Evolutionary conservation across 1,140 invertebrate genomes (phyloP).

Genomic region (Drosophila parvula): DNA sequence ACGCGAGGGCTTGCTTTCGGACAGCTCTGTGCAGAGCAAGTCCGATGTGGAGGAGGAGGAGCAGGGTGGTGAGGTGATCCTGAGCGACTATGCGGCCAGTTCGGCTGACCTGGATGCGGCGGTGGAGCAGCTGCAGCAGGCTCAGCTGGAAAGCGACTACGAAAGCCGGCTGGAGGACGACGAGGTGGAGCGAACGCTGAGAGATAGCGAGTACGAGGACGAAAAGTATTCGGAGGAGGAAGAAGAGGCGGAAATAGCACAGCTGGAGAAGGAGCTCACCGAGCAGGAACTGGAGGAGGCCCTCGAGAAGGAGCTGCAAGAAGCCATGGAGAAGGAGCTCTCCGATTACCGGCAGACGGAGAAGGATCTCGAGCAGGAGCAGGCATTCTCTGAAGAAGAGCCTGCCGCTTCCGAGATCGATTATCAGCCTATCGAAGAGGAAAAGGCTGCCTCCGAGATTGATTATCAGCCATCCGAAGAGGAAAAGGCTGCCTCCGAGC

Average conservation of each 20-base stretch:
- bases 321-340: conserved; percentile 68
- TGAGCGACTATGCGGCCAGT: conserved; percentile 74
- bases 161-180: conserved; percentile 72
- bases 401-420: conserved; percentile 42
- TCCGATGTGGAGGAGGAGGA: conserved; percentile 82
- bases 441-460: conserved; percentile 43
- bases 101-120: conserved; percentile 71
- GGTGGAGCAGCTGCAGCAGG: conserved; percentile 62
- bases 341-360: conserved; percentile 60
- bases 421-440: conserved; percentile 35
- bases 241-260: conserved; percentile 41
- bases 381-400: conserved; percentile 45
- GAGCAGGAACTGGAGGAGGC: conserved; percentile 70
- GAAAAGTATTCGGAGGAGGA: conserved; percentile 51
- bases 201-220: conserved; percentile 74
- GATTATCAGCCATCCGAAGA: conserved; percentile 33
- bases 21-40: conserved; percentile 85
- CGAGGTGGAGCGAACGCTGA: conserved; percentile 68
- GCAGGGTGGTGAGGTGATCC: conserved; percentile 28
- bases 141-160: conserved; percentile 71
- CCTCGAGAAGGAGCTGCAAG: conserved; percentile 60
- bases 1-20: conserved; percentile 76
- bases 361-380: conserved; percentile 21
- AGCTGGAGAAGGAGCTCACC: conserved; percentile 42
- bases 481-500: conserved; percentile 43